phyloP scores from a whole-genome alignment of 2,113 vertebrate species.

The Leptocoma aspasia region DNA sequence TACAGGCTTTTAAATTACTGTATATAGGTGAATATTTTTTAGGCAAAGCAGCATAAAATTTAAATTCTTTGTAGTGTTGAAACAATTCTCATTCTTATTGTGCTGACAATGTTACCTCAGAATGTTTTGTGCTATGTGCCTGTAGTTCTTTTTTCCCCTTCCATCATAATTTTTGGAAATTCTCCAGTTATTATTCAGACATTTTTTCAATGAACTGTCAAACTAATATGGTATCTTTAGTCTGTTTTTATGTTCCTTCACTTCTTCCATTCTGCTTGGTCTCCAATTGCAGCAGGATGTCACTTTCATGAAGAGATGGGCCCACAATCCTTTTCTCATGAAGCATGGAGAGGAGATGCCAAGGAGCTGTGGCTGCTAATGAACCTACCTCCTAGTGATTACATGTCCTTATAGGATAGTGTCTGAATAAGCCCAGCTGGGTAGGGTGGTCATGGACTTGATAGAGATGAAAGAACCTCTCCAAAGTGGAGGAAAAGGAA shows the following conservation, averaged over 20 bases:
- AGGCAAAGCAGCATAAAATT: not conserved
- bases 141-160: not conserved
- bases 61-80: not conserved
- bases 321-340: not conserved
- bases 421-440: not conserved
- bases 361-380: not conserved
- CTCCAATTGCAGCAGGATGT: not conserved
- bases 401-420: conserved; percentile 21
- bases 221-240: not conserved
- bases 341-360: not conserved
- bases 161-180: not conserved
- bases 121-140: not conserved
- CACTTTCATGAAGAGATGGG: not conserved
- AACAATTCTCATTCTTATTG: not conserved
- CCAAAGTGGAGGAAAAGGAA: not conserved
- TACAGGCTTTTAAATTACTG: conserved; percentile 60
- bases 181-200: not conserved
- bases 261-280: not conserved
- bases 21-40: conserved; percentile 31
- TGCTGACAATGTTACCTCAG: not conserved
- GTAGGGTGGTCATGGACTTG: not conserved
- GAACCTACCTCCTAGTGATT: not conserved
- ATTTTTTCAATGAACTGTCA: not conserved
- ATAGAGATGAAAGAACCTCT: not conserved
- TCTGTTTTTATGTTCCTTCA: not conserved